Percentiles rank a stretch among this genome's conserved stretches.
Evolutionary conservation across 2,888 invertebrate genomes (phyloP).

Genomic region (Ceramica pisi): DNA sequence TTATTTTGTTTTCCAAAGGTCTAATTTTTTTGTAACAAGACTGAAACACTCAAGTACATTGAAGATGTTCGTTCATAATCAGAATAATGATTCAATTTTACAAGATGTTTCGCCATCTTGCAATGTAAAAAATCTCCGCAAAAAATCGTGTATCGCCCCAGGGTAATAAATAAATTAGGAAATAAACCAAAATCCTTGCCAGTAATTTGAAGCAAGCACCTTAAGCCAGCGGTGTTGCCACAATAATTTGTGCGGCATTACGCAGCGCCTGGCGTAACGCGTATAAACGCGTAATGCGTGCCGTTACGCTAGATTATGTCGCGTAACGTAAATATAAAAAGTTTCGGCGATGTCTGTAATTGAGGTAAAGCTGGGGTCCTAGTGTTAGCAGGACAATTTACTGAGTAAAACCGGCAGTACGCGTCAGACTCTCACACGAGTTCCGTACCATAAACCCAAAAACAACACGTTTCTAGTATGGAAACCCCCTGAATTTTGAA

Average conservation of each 20-base stretch:
- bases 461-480: too few species aligned
- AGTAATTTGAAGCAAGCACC: slow-evolving; percentile 37
- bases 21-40: too few species aligned
- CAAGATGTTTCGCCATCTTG: background rate
- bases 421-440: too few species aligned
- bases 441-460: too few species aligned
- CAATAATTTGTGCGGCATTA: slow-evolving; percentile 47
- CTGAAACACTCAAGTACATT: background rate
- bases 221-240: slow-evolving; percentile 19
- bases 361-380: slow-evolving; percentile 48
- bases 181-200: slow-evolving; percentile 36
- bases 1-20: too few species aligned
- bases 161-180: slow-evolving; percentile 44
- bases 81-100: background rate
- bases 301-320: slow-evolving; percentile 59
- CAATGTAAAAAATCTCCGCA: background rate
- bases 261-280: slow-evolving; percentile 41
- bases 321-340: slow-evolving; percentile 64
- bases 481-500: too few species aligned
- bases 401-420: too few species aligned
- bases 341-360: slow-evolving; percentile 61
- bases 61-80: background rate
- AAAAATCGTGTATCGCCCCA: slow-evolving; percentile 14
- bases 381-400: background rate
- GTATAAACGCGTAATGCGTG: slow-evolving; percentile 58